Percentiles rank a stretch among this genome's conserved stretches.
These are phyloP conservation scores for Myrmecobius fasciatus DNA, from an alignment of 2,113 vertebrate species.

Conservation along the genomic window DNA sequence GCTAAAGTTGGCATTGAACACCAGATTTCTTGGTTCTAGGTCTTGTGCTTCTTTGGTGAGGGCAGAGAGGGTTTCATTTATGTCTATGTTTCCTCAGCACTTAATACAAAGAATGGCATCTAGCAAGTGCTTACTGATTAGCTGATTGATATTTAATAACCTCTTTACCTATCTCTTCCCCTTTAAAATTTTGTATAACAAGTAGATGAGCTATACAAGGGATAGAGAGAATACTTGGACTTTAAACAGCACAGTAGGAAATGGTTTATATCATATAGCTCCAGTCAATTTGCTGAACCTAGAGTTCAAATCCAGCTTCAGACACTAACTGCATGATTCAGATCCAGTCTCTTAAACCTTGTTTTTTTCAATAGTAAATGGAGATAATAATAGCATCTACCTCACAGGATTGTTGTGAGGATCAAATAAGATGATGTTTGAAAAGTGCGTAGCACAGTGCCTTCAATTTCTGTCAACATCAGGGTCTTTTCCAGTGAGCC, in stretches of 20 bases:
- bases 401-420: neutral
- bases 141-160: neutral
- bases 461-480: too few species aligned
- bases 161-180: neutral
- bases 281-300: neutral
- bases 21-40: neutral
- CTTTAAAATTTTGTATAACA: neutral
- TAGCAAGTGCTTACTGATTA: neutral
- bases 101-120: neutral
- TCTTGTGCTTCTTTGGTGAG: neutral
- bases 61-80: neutral
- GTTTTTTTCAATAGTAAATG: neutral
- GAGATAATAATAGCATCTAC: neutral
- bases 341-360: neutral
- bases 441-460: neutral
- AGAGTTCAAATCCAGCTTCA: neutral
- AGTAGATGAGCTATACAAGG: neutral
- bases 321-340: neutral
- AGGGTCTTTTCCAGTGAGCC: too few species aligned
- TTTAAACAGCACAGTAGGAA: neutral
- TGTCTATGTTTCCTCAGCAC: neutral
- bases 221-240: neutral
- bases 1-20: neutral
- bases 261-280: neutral
- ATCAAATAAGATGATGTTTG: neutral